A percentile compares a stretch with the other conserved stretches of the same genome.
Evolutionary conservation across 2,113 vertebrate species (phyloP).

Genomic region (Rattus norvegicus): GRCr8 NC_086019.1:11964501-11965000

Average conservation of each 20-base stretch:
- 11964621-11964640: not conserved
- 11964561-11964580: not conserved
- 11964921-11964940: not conserved
- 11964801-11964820: conserved; percentile 6
- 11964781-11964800: not conserved
- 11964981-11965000: not conserved
- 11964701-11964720: not conserved
- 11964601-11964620: not conserved
- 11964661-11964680: not conserved
- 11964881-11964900: not conserved
- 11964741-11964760: not conserved
- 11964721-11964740: not conserved
- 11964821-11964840: not conserved
- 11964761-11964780: not conserved
- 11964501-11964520: not conserved
- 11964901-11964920: not conserved
- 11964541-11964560: not conserved
- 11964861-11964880: not conserved
- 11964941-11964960: not conserved
- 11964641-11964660: not conserved
- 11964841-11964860: not conserved
- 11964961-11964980: not conserved
- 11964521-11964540: not conserved
- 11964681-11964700: not conserved
- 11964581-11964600: not conserved